A percentile compares a stretch with the other conserved stretches of the same genome.
phyloP scores from a whole-genome alignment of 2,888 invertebrate genomes.

The Blomia tropicalis region DNA sequence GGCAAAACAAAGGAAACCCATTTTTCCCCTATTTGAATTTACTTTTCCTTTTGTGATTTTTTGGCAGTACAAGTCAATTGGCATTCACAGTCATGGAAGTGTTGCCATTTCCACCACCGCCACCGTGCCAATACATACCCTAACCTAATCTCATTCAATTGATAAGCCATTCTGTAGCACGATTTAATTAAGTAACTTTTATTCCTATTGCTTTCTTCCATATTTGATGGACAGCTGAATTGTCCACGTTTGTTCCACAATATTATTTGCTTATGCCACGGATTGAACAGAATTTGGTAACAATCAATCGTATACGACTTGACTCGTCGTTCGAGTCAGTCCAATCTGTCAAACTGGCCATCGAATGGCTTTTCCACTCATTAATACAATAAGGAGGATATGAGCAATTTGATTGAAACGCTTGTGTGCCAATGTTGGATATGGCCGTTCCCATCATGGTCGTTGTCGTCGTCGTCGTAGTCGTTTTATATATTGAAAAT shows the following conservation, averaged over 20 bases:
- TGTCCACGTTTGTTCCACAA: not conserved
- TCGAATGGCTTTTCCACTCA: too few relatives aligned
- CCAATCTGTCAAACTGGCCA: too few relatives aligned
- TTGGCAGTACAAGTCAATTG: too few relatives aligned
- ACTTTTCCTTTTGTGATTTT: too few relatives aligned
- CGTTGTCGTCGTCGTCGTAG: too few relatives aligned
- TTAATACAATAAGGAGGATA: not conserved
- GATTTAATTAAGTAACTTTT: constrained; percentile 2
- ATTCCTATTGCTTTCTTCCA: not conserved
- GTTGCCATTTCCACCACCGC: too few relatives aligned
- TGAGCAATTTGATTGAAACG: constrained; percentile 8
- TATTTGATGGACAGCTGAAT: constrained; percentile 12
- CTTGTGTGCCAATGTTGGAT: not conserved
- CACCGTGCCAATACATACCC: too few relatives aligned
- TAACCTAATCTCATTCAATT: constrained; percentile 1
- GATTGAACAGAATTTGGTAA: not conserved
- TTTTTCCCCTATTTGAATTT: not conserved
- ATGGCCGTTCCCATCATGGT: too few relatives aligned
- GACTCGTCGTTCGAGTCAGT: not conserved
- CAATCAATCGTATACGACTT: not conserved
- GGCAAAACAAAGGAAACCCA: not conserved
- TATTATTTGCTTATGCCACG: too few relatives aligned
- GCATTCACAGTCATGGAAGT: too few relatives aligned
- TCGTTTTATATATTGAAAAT: too few relatives aligned
- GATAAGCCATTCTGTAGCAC: constrained; percentile 1